A percentile compares a stretch with the other conserved stretches of the same genome.
These are phyloP conservation scores for Athene cunicularia DNA, from an alignment of 2,113 vertebrate genomes.

Conservation along the genomic window DNA sequence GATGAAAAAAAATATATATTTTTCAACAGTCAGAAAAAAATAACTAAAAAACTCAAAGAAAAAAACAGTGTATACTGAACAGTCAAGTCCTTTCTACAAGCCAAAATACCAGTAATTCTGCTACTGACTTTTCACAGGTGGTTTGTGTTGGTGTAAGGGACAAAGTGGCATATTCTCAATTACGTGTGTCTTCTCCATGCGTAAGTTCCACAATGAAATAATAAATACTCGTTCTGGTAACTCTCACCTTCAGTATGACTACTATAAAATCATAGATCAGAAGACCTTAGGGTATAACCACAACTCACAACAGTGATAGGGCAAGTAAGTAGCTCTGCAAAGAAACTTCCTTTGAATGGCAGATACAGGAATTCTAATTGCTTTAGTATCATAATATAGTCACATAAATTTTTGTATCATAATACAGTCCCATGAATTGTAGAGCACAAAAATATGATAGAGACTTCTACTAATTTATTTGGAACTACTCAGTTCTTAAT, in stretches of 20 bases:
- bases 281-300: not conserved
- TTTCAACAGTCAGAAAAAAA: not conserved
- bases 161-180: not conserved
- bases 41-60: not conserved
- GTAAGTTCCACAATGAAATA: not conserved
- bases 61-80: not conserved
- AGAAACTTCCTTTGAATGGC: not conserved
- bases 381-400: not conserved
- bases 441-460: not conserved
- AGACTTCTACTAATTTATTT: not conserved
- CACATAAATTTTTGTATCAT: not conserved
- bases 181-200: not conserved
- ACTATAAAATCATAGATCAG: not conserved
- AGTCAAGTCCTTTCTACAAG: not conserved
- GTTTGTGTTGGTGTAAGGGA: not conserved
- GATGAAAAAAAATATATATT: not conserved
- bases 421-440: not conserved
- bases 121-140: not conserved
- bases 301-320: not conserved
- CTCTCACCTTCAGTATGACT: not conserved
- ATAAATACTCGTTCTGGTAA: not conserved
- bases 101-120: not conserved
- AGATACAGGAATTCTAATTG: not conserved
- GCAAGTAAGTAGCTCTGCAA: not conserved
- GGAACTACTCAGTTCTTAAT: not conserved